Evolutionary conservation across 2,797 vertebrate species (phyloP).

Genomic region (Ctenochaetus hawaiiensis): DNA sequence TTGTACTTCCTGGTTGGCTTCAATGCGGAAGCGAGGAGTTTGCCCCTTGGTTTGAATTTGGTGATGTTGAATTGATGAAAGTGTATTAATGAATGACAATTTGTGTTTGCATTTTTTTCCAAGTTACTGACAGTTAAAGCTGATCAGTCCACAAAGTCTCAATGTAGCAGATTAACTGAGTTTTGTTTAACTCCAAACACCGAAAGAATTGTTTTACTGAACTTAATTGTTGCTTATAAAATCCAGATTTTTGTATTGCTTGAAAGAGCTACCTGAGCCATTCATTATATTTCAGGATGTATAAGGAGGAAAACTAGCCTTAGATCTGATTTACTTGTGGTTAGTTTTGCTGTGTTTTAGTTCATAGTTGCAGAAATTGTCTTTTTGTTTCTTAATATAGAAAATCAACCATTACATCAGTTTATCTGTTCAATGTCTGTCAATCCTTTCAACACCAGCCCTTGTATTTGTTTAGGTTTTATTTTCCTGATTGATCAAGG

Average conservation of each 20-base stretch:
- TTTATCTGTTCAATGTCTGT: not conserved
- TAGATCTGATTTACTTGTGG: not conserved
- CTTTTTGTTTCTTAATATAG: not conserved
- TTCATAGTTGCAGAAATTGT: not conserved
- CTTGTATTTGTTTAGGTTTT: no score
- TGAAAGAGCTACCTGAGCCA: no score
- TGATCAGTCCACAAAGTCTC: not conserved
- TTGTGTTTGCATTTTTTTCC: not conserved
- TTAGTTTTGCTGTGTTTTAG: not conserved
- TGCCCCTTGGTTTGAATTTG: slow-evolving; percentile 12
- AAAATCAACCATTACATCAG: accelerated
- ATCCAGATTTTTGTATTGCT: no score
- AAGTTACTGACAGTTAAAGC: not conserved
- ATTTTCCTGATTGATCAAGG: not conserved
- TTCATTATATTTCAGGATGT: not conserved
- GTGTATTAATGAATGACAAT: not conserved
- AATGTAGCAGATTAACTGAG: not conserved
- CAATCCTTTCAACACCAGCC: no score
- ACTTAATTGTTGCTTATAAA: no score
- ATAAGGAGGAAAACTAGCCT: not conserved
- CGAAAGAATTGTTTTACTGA: no score
- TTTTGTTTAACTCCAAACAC: no score
- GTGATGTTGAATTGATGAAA: not conserved
- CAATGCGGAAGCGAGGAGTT: no score
- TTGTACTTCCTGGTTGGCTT: no score